Evolutionary conservation across 2,113 vertebrate genomes (phyloP), one percentile per base, ranked within the genome.

Genomic region (Neomonachus schauinslandi): DNA sequence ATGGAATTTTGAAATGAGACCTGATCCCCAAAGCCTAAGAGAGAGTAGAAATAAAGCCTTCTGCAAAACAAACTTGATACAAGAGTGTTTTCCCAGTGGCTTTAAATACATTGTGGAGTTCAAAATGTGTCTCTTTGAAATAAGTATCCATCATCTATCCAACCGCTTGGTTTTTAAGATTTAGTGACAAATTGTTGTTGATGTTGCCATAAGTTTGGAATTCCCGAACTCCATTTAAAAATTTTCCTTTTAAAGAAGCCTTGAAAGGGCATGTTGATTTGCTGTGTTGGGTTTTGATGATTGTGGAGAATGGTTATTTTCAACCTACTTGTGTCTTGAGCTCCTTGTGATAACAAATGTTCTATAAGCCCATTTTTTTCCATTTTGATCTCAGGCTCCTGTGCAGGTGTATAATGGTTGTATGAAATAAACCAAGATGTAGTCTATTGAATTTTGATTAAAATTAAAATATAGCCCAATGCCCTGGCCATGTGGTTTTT

Each of bases 1-100:
- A 15, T 67, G 71, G 72, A n/a, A 77, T 97, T 97, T 79, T 92
- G 63, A 96, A 69, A 91, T 39, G 21, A 96, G 55, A 89, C 2
- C 21, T 85, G 61, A 36, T 93, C 49, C 55, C 49, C 21, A 93
- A 97, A 97, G 65, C 31, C 63, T 87, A 16, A 46, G 24, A 71
- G 53, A 89, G 7, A 26, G 8, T 21, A 77, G 51, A 96, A 89
- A 82, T 39, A 67, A 88, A 96, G 11, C 26, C 13, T 89, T 89
- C 80, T 87, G 46, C 31, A 85, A 85, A 97, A 80, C 57, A 84
- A 81, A 89, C n/a, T 67, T 3, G 0, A 33, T 46, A 22, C 21
- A 33, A 71, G 31, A 51, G n/a, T 91, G 49, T 86, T 80, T 95
- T 82, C 49, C 39, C 91, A 89, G 42, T 87, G 81, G 77, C 53